Percentiles rank a stretch among this genome's conserved stretches.
phyloP scores from a whole-genome alignment of 2,888 invertebrate genomes.

The Tanypteryx hageni region DNA sequence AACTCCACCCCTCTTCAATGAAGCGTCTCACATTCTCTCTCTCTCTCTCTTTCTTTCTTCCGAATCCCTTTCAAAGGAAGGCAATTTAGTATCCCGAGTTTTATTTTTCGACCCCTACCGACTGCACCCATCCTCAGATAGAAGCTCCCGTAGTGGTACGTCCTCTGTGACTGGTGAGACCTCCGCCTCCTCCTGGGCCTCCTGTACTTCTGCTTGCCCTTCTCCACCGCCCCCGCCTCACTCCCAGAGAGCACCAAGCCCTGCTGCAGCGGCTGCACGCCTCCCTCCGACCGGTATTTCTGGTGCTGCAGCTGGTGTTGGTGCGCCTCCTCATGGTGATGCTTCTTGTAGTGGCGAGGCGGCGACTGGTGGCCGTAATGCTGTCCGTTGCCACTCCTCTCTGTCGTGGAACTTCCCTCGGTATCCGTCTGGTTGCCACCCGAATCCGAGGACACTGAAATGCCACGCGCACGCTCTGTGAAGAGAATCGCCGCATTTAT shows the following conservation, averaged over 20 bases:
- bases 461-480: slow-evolving; percentile 65
- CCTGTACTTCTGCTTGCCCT: slow-evolving; percentile 21
- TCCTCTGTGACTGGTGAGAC: slow-evolving; percentile 55
- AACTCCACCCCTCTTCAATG: too few relatives aligned
- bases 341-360: background rate
- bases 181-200: slow-evolving; percentile 8
- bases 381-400: slow-evolving; percentile 33
- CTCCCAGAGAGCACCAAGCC: slow-evolving; percentile 42
- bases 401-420: slow-evolving; percentile 71
- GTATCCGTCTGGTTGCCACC: slow-evolving; percentile 71
- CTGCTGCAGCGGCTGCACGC: background rate
- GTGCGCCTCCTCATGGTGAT: background rate
- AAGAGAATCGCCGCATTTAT: background rate
- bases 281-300: background rate
- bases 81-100: too few relatives aligned
- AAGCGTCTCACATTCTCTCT: too few relatives aligned
- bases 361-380: background rate
- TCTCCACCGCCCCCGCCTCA: slow-evolving; percentile 39
- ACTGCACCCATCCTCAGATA: slow-evolving; percentile 95
- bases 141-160: slow-evolving; percentile 90
- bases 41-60: too few relatives aligned
- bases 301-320: background rate
- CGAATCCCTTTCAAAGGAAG: too few relatives aligned
- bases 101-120: slow-evolving; percentile 76
- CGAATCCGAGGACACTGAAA: slow-evolving; percentile 67